phyloP scores from a whole-genome alignment of 2,888 invertebrate species.

The Andrena bicolor region DNA sequence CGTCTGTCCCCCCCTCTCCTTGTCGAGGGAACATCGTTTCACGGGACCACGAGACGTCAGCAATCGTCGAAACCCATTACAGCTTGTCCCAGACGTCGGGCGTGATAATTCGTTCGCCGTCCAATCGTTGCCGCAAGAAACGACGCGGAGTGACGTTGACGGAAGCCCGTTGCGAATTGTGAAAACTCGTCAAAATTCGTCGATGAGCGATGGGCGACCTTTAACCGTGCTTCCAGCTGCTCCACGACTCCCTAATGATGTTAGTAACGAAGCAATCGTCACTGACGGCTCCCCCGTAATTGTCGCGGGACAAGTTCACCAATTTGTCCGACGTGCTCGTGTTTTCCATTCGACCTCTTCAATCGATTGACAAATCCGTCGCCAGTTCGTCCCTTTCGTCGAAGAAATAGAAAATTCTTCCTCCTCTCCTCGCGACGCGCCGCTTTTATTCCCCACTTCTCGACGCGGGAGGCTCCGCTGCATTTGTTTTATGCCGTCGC shows the following conservation, averaged over 20 bases:
- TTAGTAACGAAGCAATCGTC: slow-evolving; percentile 36
- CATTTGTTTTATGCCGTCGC: not conserved
- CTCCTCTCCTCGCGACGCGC: not conserved
- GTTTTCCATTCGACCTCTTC: not conserved
- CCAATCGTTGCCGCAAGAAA: slow-evolving; percentile 46
- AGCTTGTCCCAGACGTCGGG: slow-evolving; percentile 37
- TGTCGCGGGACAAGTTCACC: slow-evolving; percentile 34
- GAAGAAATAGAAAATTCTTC: not conserved
- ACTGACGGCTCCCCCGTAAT: slow-evolving; percentile 9
- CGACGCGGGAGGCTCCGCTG: not conserved
- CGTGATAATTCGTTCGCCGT: slow-evolving; percentile 56
- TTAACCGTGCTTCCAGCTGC: slow-evolving; percentile 20
- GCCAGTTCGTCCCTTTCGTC: not conserved
- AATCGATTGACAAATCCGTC: slow-evolving; percentile 1
- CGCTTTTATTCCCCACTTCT: not conserved
- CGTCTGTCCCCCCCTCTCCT: slow-evolving; percentile 6
- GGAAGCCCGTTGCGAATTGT: slow-evolving; percentile 15
- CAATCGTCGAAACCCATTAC: slow-evolving; percentile 29
- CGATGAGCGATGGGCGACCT: slow-evolving; percentile 15
- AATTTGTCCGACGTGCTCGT: slow-evolving; percentile 25
- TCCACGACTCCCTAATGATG: slow-evolving; percentile 21
- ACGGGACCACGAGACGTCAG: slow-evolving; percentile 13
- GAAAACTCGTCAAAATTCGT: slow-evolving; percentile 63
- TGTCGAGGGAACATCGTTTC: slow-evolving; percentile 40
- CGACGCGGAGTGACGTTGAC: slow-evolving; percentile 54